These are phyloP conservation scores for Vireo altiloquus DNA, from an alignment of 2,113 vertebrate genomes.

Conservation along the genomic window DNA sequence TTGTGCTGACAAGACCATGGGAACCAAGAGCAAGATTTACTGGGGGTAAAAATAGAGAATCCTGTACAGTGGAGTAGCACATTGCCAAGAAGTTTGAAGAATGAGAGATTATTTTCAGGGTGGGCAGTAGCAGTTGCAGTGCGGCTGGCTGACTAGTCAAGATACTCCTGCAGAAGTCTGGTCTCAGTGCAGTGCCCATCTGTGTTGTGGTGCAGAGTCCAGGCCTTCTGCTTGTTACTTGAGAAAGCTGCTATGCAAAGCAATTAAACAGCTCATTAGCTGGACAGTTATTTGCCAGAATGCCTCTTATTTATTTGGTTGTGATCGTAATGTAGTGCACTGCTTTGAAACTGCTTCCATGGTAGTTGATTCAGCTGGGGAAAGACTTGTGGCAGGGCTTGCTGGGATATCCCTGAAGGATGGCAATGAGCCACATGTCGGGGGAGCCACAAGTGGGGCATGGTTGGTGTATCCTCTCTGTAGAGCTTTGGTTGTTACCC, in stretches of 20 bases:
- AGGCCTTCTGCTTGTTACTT: background rate
- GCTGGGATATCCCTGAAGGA: background rate
- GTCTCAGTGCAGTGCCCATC: background rate
- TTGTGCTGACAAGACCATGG: background rate
- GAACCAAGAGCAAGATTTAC: background rate
- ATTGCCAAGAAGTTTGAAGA: background rate
- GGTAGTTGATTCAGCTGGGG: background rate
- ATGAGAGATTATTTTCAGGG: background rate
- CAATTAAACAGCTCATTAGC: background rate
- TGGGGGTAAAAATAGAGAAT: background rate
- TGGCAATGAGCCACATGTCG: background rate
- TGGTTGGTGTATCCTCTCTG: background rate
- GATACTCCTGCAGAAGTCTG: background rate
- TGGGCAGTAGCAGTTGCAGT: background rate
- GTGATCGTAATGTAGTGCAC: background rate
- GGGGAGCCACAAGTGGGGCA: background rate
- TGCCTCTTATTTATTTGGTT: background rate
- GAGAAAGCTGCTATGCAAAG: background rate
- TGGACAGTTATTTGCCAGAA: background rate
- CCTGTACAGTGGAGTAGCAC: background rate
- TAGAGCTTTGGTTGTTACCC: background rate
- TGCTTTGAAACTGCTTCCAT: background rate
- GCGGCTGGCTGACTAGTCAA: background rate
- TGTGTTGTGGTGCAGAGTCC: background rate
- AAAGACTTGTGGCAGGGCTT: background rate